A percentile compares a stretch with the other conserved stretches of the same genome.
Evolutionary conservation across 2,888 invertebrate species (phyloP).

Genomic region (Sesia apiformis): DNA sequence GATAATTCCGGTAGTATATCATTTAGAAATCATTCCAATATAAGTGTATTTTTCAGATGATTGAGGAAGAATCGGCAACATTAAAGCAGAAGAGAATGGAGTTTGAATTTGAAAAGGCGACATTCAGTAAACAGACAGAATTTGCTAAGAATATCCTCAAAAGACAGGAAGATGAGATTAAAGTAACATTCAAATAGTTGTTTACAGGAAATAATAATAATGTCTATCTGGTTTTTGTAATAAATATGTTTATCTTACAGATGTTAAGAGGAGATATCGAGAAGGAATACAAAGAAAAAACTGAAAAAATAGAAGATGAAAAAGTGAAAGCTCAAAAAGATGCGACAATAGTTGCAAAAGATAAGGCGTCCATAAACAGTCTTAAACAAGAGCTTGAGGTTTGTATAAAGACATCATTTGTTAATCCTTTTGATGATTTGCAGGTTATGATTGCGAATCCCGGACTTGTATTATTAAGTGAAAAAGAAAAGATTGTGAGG

Average conservation of each 20-base stretch:
- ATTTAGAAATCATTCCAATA: too few species aligned
- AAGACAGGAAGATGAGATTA: slow-evolving; percentile 75
- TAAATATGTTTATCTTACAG: slow-evolving; percentile 21
- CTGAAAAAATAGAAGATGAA: slow-evolving; percentile 51
- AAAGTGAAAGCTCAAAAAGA: slow-evolving; percentile 45
- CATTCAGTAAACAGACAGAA: slow-evolving; percentile 75
- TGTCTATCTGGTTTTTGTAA: not conserved
- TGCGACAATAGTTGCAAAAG: slow-evolving; percentile 40
- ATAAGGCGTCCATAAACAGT: slow-evolving; percentile 47
- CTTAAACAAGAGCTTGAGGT: slow-evolving; percentile 61
- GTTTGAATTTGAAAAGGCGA: slow-evolving; percentile 75
- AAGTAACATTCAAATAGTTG: slow-evolving; percentile 37
- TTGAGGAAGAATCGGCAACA: slow-evolving; percentile 54
- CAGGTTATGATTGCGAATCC: too few species aligned
- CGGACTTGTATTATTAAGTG: too few species aligned
- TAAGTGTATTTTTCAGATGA: slow-evolving; percentile 31
- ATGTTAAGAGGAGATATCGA: slow-evolving; percentile 55
- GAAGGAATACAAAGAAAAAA: slow-evolving; percentile 57
- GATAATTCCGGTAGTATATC: too few species aligned
- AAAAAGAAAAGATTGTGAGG: too few species aligned
- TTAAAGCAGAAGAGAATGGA: slow-evolving; percentile 76
- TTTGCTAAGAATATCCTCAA: slow-evolving; percentile 72
- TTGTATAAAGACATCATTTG: slow-evolving; percentile 4
- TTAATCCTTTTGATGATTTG: not conserved
- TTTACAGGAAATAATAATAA: not conserved